These are phyloP conservation scores for Rhagologus leucostigma DNA, from an alignment of 2,113 vertebrate genomes.

Conservation along the genomic window DNA sequence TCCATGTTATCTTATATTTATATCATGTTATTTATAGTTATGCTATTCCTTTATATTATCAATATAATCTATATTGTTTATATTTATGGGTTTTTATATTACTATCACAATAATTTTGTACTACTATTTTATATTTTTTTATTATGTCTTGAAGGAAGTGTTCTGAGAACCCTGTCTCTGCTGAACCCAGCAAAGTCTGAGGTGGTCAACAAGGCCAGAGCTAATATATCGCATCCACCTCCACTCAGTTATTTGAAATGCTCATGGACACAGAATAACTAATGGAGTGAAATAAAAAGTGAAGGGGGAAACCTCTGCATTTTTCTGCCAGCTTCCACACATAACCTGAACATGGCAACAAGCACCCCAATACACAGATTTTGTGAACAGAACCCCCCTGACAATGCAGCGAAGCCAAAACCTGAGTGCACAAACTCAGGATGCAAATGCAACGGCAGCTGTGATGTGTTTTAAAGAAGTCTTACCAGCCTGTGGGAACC, in stretches of 20 bases:
- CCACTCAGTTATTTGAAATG: not conserved
- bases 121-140: not conserved
- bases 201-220: not conserved
- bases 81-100: not conserved
- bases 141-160: not conserved
- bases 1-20: not conserved
- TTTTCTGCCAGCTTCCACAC: not conserved
- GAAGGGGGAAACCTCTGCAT: accelerated
- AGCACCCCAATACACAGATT: not conserved
- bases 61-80: not conserved
- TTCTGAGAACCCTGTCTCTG: not conserved
- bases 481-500: accelerated
- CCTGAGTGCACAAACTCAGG: not conserved
- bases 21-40: not conserved
- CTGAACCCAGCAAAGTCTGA: not conserved
- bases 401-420: not conserved
- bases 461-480: not conserved
- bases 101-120: not conserved
- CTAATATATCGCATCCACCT: not conserved
- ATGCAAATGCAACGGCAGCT: not conserved
- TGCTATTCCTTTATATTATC: not conserved
- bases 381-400: accelerated
- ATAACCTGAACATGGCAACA: not conserved
- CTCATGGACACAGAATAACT: not conserved
- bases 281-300: not conserved